Evolutionary conservation across 2,113 vertebrate genomes (phyloP), one percentile per base, ranked within the genome.

Genomic region (Ciconia stormi): DNA sequence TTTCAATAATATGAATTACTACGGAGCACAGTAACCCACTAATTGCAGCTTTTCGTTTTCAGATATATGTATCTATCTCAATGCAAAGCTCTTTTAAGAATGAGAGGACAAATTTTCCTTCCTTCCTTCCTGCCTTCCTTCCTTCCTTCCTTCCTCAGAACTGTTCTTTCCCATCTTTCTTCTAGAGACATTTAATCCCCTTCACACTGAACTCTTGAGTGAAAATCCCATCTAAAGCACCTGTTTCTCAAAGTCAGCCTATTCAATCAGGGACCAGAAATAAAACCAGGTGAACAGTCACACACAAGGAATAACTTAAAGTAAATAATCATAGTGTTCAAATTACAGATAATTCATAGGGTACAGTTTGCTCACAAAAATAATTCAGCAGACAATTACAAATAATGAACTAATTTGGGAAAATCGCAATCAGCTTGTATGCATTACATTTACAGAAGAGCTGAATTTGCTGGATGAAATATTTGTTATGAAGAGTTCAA

Each of bases 391-490:
- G 92, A 93, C 96, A 97, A 95, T 97, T 97, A 91, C 69, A 97
- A 97, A 97, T 96, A 97, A 97, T 95, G 96, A 95, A 95, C 89
- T 89, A 95, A 95, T 97, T 91, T 95, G 76, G 22, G 73, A 59
- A 95, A 97, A 95, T 87, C 13, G 0, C 56, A 92, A 89, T 95
- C 90, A 91, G 21, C 70, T 91, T 78, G 40, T 87, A 58, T 93
- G 73, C 17, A 78, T 92, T 96, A 53, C 74, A 40, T 93, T 96
- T 95, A 90, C 90, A 95, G 96, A 95, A 82, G 69, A 96, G 61
- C 66, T 95, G 89, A 95, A 92, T 95, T 88, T 95, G 73, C 81
- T 92, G 89, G 89, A 89, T 94, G 82, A 92, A 87, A 87, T 96
- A 96, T 96, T 94, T 82, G 80, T 95, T 89, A 87, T 72, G 69